Evolutionary conservation across 2,797 vertebrate genomes (phyloP), one percentile per base, ranked within the genome.

Genomic region (Petrocephalus schoutedeni): DNA sequence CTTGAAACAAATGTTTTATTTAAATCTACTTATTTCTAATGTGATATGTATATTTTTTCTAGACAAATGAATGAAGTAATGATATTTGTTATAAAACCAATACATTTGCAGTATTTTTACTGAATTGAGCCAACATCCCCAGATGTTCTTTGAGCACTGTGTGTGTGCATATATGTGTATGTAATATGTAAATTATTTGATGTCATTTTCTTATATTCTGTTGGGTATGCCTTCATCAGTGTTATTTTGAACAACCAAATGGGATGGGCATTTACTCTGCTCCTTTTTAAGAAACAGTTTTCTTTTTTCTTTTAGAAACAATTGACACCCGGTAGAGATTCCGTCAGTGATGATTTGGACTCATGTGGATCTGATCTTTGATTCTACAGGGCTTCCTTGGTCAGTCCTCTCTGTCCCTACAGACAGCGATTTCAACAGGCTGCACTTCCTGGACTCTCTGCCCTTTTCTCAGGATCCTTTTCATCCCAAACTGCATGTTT

Each of bases 371-470:
- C 19, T 59, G 67, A 32, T 87, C n/a, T 53, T 23, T 74, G 1
- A 83, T 19, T 8, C 49, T 45, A 12, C 86, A 96, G 95, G 95
- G 9, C 92, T 93, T 87, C 93, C 92, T 0, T 87, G 94, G 28
- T 91, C 90, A 56, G 94, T 94, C 56, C 67, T 94, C 86, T 89
- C 91, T 23, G 90, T 95, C 83, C 93, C 92, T 1, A 90, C 93
- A 64, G 88, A 91, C 1, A 89, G 88, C 51, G 80, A 90, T 61
- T 91, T 94, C 91, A 89, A 88, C 21, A 95, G 91, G n/a, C 80
- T 97, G 56, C 92, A 96, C 45, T 97, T 97, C 91, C 90, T 97
- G n/a, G 91, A 90, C 21, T 82, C 77, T 86, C 90, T 90, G 85
- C 4, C 91, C 87, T 89, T 71, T 6, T 85, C 86, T 0, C 89